Base-by-base conservation (phyloP, 2,888 invertebrate species). In the Cephus sareptanus region DNA sequence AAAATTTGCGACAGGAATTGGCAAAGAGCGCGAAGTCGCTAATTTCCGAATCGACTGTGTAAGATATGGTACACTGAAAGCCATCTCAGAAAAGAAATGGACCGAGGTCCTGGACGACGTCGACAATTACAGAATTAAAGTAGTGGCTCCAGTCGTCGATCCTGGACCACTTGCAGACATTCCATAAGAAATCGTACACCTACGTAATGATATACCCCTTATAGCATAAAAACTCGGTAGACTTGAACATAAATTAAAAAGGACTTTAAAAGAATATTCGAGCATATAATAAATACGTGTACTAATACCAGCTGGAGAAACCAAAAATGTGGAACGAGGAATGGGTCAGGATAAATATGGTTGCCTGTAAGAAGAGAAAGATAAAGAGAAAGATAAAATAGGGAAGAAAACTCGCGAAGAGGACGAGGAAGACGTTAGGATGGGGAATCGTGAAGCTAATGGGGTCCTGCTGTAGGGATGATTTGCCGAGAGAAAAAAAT, bases 101-200 rank as follows among this genome's bases (percentile, higher is more conserved):
- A 77, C 75, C 37, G 79, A 80, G 12, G 78, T 82, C 12, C 75
- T 79, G 30, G 81, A 73, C 30, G 76, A 81, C 71, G 81, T 83
- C 69, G 79, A 78, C 34, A 81, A 81, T 35, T 81, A 80, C 37
- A 79, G 77, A 40, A 75, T 78, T 30, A 15, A 40, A 15, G 4
- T 6, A 40, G 2, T 40, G 40, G 15, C 15, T 40, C 40, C 15
- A 40, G 15, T 40, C 1, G 15, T 40, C 15, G 40, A 40, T 15
- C 0, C 4, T 40, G 40, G 6, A 40, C 40, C 15, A 40, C 2
- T 15, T 15, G 40, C 4, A 1, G 6, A 40, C 6, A 40, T 6
- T 23, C 9, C 9, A 23, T 56, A 56, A 23, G 40, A 23, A 56
- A 56, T 23, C 3, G 1, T 56, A 9, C 12, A 15, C 9, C 23